Base-by-base conservation (phyloP, 1,140 invertebrate species). In the Nebria ingens region DNA sequence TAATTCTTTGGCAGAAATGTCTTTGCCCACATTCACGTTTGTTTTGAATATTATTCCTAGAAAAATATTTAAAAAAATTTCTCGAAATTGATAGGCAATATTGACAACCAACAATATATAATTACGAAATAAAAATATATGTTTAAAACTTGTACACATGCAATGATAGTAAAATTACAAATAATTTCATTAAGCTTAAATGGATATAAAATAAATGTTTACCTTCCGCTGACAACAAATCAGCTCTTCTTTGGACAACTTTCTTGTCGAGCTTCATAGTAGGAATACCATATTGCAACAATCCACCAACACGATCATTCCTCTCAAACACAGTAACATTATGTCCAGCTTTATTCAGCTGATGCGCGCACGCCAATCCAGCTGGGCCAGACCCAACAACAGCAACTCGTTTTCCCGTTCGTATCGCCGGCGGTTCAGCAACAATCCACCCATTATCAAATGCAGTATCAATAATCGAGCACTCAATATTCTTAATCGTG, bases 401-500 rank as follows among this genome's bases (percentile, higher is more conserved):
- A 2, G 92, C 95, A 0, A 98, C 83, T 25, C 81, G 83, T 66
- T 90, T 92, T 2, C 89, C 93, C 50, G 89, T 93, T 56, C 92
- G 79, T 3, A 70, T 54, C 1, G 68, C 56, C 0, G 93, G 93
- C 19, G 83, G 79, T 69, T 79, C 70, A 0, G 95, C 84, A 20
- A 81, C 77, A 52, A 99, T 94, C 96, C 95, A 97, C 2, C 94
- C 94, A 72, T 92, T 84, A 61, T 97, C 91, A 73, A 96, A 99
- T 11, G 93, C 97, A 74, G 97, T 84, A 75, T 99, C 97, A 34
- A 34, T 34, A 34, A 99, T 99, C 19, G 94, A 84, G 71, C 94
- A 97, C 76, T 99, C 97, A 62, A 99, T 98, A 68, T 97, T 97
- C 71, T 99, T 99, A 66, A 99, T 99, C 22, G 96, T 98, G 1